phyloP scores from a whole-genome alignment of 2,113 vertebrate genomes.

The Zosterops lateralis region DNA sequence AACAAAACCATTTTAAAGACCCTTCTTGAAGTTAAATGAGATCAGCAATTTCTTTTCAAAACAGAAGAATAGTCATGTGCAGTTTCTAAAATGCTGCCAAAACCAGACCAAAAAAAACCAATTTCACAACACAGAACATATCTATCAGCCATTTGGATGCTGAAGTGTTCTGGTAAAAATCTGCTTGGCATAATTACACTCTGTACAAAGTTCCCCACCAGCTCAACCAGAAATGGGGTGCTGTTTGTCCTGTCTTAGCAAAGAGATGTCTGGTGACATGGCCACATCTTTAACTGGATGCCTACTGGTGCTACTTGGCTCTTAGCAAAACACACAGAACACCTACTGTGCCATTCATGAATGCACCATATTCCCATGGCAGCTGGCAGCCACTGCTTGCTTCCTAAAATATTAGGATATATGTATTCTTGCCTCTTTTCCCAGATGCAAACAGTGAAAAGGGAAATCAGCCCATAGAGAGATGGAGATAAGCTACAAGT shows the following conservation, averaged over 20 bases:
- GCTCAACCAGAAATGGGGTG: background rate
- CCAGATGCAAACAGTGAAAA: background rate
- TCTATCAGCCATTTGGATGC: background rate
- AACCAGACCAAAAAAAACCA: background rate
- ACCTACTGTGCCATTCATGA: background rate
- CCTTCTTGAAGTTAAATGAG: background rate
- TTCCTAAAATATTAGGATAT: background rate
- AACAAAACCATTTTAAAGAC: background rate
- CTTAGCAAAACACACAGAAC: background rate
- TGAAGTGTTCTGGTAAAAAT: background rate
- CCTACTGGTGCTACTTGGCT: background rate
- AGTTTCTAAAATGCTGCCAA: background rate
- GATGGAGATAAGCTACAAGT: background rate
- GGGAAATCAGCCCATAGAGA: background rate
- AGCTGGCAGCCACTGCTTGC: background rate
- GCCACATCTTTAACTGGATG: background rate
- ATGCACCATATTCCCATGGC: background rate
- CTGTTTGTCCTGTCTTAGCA: background rate
- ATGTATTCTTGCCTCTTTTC: background rate
- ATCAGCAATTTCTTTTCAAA: conserved; percentile 5
- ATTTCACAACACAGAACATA: background rate
- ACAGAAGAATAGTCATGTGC: background rate
- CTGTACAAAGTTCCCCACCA: background rate
- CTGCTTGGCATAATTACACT: background rate
- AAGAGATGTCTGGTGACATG: background rate